These are phyloP conservation scores for Electrona antarctica DNA, from an alignment of 2,113 vertebrate genomes.

Conservation along the genomic window DNA sequence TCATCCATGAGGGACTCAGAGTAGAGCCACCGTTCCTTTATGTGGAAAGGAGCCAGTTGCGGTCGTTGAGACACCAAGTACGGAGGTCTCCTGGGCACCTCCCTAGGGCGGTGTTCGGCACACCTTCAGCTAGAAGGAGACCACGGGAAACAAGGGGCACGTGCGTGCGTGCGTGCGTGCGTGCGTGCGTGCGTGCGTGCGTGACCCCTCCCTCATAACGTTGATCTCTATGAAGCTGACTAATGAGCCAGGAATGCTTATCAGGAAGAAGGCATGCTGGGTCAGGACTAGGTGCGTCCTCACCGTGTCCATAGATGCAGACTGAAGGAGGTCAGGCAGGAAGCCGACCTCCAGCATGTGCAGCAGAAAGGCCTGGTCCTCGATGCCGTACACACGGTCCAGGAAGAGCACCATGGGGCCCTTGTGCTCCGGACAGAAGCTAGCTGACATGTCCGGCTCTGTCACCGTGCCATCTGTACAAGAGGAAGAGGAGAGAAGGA, in stretches of 20 bases:
- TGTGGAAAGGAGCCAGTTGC: too few species aligned
- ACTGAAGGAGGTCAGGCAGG: conserved; percentile 92
- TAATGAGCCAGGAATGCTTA: not conserved
- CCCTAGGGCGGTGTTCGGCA: too few species aligned
- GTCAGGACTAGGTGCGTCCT: conserved; percentile 58
- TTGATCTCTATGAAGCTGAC: too few species aligned
- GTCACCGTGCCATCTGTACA: conserved; percentile 89
- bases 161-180: too few species aligned
- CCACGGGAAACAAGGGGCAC: too few species aligned
- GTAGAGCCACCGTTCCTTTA: too few species aligned
- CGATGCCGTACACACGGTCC: conserved; percentile 95
- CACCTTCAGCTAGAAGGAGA: too few species aligned
- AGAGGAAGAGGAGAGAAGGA: not conserved
- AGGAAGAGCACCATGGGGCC: conserved; percentile 97
- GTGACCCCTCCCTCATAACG: too few species aligned
- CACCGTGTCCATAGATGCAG: conserved; percentile 93
- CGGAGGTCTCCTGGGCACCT: too few species aligned
- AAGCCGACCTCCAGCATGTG: conserved; percentile 95
- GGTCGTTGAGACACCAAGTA: too few species aligned
- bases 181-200: too few species aligned
- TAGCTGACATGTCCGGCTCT: conserved; percentile 93
- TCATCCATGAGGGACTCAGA: too few species aligned
- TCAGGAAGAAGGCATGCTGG: not conserved
- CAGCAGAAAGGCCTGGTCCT: conserved; percentile 93
- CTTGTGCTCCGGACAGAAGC: conserved; percentile 97